phyloP scores from a whole-genome alignment of 2,113 vertebrate genomes.

The Crotalus horridus region DNA sequence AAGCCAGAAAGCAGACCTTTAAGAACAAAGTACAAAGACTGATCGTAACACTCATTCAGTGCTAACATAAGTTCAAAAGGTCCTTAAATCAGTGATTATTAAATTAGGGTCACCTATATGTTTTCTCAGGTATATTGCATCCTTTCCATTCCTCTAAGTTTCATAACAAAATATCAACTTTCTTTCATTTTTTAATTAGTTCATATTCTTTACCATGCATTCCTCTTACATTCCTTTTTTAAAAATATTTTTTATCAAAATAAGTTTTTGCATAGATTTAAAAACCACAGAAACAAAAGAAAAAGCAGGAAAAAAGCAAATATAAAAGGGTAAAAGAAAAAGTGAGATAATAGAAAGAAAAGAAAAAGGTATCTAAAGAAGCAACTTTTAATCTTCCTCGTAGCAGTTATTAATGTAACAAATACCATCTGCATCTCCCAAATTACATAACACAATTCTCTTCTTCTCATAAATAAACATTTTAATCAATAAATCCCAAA shows the following conservation, averaged over 20 bases:
- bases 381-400: not conserved
- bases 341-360: not conserved
- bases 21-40: not conserved
- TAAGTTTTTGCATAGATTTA: not conserved
- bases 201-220: not conserved
- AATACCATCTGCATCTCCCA: not conserved
- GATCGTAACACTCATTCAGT: not conserved
- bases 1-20: not conserved
- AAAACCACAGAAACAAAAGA: not conserved
- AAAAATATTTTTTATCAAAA: not conserved
- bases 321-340: not conserved
- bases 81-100: not conserved
- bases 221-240: not conserved
- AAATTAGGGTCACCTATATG: not conserved
- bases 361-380: not conserved
- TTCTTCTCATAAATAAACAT: not conserved
- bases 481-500: not conserved
- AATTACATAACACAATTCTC: not conserved
- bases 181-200: not conserved
- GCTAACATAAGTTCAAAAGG: not conserved
- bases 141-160: not conserved
- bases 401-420: not conserved
- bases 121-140: not conserved
- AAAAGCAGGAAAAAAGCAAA: not conserved
- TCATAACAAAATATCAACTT: not conserved